Conservation (phyloP, 2,113 vertebrate species). For the Gallinago undulata region DNA sequence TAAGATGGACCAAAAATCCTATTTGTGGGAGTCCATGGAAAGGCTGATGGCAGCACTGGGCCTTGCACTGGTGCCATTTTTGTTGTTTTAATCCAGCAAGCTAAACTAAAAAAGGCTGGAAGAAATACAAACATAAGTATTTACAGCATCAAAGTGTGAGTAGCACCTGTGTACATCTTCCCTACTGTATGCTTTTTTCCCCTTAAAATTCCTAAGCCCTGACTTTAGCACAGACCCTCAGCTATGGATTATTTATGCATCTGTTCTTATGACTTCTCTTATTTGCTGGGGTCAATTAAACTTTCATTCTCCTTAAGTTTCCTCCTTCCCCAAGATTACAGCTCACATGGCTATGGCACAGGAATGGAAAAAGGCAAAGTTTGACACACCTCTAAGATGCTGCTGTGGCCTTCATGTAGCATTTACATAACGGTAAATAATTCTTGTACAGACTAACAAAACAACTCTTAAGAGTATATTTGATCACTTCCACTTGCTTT, state of each 20-base stretch:
- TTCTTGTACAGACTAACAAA: neutral
- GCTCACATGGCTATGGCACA: neutral
- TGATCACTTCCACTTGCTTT: neutral
- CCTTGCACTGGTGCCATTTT: neutral
- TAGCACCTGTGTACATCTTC: neutral
- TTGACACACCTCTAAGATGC: neutral
- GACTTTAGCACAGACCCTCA: neutral
- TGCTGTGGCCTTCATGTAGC: neutral
- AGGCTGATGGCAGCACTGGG: neutral
- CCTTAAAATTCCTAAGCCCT: neutral
- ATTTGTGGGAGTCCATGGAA: neutral
- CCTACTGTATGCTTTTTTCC: fast-evolving
- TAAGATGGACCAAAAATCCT: neutral
- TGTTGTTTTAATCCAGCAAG: neutral
- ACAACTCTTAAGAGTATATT: neutral
- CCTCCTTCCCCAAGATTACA: neutral
- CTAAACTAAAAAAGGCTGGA: neutral
- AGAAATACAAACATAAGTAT: neutral
- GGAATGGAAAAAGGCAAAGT: neutral
- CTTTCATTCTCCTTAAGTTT: neutral
- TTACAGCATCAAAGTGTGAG: neutral
- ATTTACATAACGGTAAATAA: neutral
- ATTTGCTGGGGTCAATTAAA: neutral
- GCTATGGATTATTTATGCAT: neutral
- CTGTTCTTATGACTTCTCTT: neutral